Evolutionary conservation across 1,140 invertebrate species (phyloP).

Genomic region (Drosophila sturtevanti): DNA sequence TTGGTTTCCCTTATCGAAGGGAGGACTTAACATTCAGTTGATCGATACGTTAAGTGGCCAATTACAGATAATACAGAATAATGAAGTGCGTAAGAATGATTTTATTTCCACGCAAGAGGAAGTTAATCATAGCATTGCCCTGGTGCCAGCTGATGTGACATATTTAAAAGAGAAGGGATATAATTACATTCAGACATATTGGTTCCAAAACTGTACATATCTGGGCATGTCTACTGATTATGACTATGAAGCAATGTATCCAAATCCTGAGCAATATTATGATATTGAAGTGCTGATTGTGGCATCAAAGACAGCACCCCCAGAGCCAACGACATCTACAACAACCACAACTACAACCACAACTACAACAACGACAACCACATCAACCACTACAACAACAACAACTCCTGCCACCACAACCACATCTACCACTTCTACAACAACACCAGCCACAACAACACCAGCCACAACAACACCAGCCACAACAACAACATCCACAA

Average conservation of each 20-base stretch:
- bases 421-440: conserved; percentile 84
- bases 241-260: conserved; percentile 86
- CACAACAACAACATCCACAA: conserved; percentile 40
- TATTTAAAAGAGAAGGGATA: conserved; percentile 86
- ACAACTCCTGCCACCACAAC: conserved; percentile 70
- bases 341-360: conserved; percentile 84
- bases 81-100: conserved; percentile 83
- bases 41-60: conserved; percentile 87
- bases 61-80: conserved; percentile 85
- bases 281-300: conserved; percentile 88
- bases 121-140: conserved; percentile 85
- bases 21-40: conserved; percentile 82
- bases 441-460: conserved; percentile 49
- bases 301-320: conserved; percentile 86
- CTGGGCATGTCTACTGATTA: conserved; percentile 86
- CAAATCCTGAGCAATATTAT: conserved; percentile 85
- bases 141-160: conserved; percentile 85
- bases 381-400: conserved; percentile 82
- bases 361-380: conserved; percentile 84
- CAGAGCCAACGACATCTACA: conserved; percentile 85
- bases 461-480: conserved; percentile 37
- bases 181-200: conserved; percentile 87
- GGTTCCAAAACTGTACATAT: conserved; percentile 90
- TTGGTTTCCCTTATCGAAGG: conserved; percentile 60
- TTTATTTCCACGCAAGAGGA: conserved; percentile 86